phyloP scores from a whole-genome alignment of 2,888 invertebrate species.

The Entomobrya multifasciata region DNA sequence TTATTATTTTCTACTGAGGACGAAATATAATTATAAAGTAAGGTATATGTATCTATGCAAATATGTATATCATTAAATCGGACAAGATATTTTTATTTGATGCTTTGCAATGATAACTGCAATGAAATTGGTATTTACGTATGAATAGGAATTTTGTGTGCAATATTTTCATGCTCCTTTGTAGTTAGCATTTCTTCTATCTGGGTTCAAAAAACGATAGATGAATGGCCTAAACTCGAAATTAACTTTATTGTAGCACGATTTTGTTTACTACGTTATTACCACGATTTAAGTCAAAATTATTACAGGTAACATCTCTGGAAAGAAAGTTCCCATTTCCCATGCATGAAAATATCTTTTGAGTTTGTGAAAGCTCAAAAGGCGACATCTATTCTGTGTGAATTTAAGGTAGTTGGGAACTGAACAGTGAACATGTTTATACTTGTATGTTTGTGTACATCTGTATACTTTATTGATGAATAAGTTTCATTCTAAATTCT shows the following conservation, averaged over 20 bases:
- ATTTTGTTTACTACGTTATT: neutral
- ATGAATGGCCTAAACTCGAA: conserved; percentile 19
- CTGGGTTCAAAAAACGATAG: neutral
- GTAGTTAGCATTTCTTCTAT: neutral
- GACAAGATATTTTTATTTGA: neutral
- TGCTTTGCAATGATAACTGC: neutral
- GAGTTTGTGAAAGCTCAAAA: conserved; percentile 5
- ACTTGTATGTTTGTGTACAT: no score
- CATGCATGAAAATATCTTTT: neutral
- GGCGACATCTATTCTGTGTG: neutral
- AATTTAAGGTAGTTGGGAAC: no score
- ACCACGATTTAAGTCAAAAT: no score
- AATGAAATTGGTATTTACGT: no score
- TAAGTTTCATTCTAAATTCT: no score
- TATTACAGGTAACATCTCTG: no score
- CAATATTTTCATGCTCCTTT: neutral
- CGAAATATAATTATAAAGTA: neutral
- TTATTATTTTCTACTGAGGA: neutral
- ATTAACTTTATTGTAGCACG: conserved; percentile 33
- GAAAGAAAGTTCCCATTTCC: neutral
- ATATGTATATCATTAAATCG: neutral
- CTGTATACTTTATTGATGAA: no score
- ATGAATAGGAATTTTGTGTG: neutral
- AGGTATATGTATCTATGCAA: neutral
- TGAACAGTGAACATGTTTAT: no score